Evolutionary conservation across 2,113 vertebrate genomes (phyloP), one percentile per base, ranked within the genome.

Genomic region (Pavo muticus): DNA sequence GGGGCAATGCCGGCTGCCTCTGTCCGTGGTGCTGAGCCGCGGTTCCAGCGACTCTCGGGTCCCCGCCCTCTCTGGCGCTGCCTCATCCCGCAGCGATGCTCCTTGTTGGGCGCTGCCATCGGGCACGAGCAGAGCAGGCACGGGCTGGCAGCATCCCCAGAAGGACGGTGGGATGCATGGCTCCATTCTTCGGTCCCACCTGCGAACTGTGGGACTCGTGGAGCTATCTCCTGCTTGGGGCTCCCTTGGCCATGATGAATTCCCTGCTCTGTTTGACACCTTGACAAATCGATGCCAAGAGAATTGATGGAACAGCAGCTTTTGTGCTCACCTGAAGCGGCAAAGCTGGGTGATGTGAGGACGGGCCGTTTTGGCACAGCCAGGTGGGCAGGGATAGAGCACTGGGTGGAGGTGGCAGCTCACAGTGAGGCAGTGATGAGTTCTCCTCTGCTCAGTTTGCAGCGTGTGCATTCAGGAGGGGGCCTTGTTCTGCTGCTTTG

Each of bases 131-230:
- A 6, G 67, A 71, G 71, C 70, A 45, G 60, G 56, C 37, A 2
- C 7, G 39, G 32, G 0, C 42, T 57, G 52, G 30, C 11, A 32
- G 18, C 45, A 56, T 21, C 65, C 65, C 45, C 32, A 9, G 5
- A 17, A 52, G 23, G 0, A 37, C 8, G 18, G 10, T 0, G 2
- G 64, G 37, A 6, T 7, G 10, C 23, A 1, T 0, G 1, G 1
- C 7, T 15, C 12, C 6, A 3, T 30, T 12, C 17, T 72, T 44
- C 54, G 21, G 5, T 5, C 68, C 37, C 59, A 27, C 35, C 57
- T n/a, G 54, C 0, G 4, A 18, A 1, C 6, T 4, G 47, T 18
- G n/a, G 14, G 67, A 23, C 37, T 45, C 16, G 1, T 2, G 8
- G 42, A 23, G 32, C 45, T 52, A 2, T 6, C 35, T n/a, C 63